Evolutionary conservation across 30 jellyfish, hydroid and myxozoan genomes (phyloP).

Genomic region (Catostylus mosaicus): DNA sequence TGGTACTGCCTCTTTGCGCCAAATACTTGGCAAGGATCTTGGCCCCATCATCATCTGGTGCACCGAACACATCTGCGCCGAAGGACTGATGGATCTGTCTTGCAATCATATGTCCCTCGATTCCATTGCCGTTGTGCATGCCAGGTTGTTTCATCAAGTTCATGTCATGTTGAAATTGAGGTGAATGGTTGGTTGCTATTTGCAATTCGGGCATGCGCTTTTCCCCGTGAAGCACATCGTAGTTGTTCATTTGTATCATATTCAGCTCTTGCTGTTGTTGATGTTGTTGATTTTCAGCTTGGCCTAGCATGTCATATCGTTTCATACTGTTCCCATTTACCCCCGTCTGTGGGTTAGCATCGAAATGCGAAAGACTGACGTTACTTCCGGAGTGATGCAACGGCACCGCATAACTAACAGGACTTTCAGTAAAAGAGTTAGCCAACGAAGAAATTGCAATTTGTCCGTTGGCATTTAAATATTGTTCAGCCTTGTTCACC

Average conservation of each 20-base stretch:
- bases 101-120: slow-evolving; percentile 59
- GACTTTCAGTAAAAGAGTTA: not conserved
- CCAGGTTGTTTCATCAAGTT: slow-evolving; percentile 1
- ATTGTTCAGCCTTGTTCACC: slow-evolving; percentile 15
- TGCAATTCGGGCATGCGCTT: not conserved
- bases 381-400: not conserved
- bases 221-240: slow-evolving; percentile 1
- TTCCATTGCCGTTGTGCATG: slow-evolving; percentile 13
- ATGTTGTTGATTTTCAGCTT: not conserved
- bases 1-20: slow-evolving; percentile 66
- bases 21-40: slow-evolving; percentile 62
- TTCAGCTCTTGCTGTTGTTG: slow-evolving; percentile 10
- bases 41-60: slow-evolving; percentile 72
- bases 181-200: not conserved
- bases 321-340: not conserved
- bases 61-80: slow-evolving; percentile 69
- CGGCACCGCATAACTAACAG: slow-evolving; percentile 32
- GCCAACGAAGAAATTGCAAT: slow-evolving; percentile 15
- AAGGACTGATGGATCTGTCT: slow-evolving; percentile 70
- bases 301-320: slow-evolving; percentile 27
- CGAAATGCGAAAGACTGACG: slow-evolving; percentile 15
- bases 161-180: slow-evolving; percentile 18
- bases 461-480: not conserved
- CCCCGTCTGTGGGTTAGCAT: not conserved
- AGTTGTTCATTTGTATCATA: slow-evolving; percentile 6